Evolutionary conservation across 2,113 vertebrate genomes (phyloP).

Genomic region (Spea bombifrons): DNA sequence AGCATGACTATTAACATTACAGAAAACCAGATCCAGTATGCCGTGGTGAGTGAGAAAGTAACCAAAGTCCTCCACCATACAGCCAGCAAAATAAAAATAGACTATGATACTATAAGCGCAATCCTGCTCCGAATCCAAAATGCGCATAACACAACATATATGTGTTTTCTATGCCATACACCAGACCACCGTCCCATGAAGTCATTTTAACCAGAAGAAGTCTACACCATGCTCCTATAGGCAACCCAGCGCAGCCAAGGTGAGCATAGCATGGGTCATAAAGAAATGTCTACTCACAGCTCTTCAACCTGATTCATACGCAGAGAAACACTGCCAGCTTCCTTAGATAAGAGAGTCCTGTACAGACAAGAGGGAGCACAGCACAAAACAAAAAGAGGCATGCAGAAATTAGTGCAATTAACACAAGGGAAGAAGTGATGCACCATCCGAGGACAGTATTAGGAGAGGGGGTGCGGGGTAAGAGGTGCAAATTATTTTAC

Average conservation of each 20-base stretch:
- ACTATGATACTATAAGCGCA: too few relatives aligned
- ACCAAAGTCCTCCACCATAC: too few relatives aligned
- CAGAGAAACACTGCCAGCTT: slow-evolving; percentile 97
- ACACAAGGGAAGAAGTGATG: slow-evolving; percentile 59
- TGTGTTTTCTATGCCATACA: too few relatives aligned
- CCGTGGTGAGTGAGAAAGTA: too few relatives aligned
- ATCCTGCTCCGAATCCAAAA: too few relatives aligned
- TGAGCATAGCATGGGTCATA: slow-evolving; percentile 5
- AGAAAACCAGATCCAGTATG: too few relatives aligned
- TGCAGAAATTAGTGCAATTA: slow-evolving; percentile 74
- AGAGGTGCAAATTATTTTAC: slow-evolving; percentile 25
- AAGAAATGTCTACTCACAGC: slow-evolving; percentile 92
- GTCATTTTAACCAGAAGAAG: too few relatives aligned
- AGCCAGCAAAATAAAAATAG: too few relatives aligned
- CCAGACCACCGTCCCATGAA: too few relatives aligned
- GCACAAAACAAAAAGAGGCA: slow-evolving; percentile 67
- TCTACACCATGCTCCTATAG: background rate
- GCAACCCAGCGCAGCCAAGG: background rate
- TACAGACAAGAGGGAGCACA: slow-evolving; percentile 72
- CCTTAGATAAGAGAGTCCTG: slow-evolving; percentile 93
- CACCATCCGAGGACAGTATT: slow-evolving; percentile 52
- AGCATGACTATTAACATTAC: too few relatives aligned
- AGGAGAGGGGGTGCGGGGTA: slow-evolving; percentile 42
- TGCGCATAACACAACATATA: too few relatives aligned
- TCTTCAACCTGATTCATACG: slow-evolving; percentile 99